Conservation (phyloP, 2,797 vertebrate species). For the Chelmon rostratus region DNA sequence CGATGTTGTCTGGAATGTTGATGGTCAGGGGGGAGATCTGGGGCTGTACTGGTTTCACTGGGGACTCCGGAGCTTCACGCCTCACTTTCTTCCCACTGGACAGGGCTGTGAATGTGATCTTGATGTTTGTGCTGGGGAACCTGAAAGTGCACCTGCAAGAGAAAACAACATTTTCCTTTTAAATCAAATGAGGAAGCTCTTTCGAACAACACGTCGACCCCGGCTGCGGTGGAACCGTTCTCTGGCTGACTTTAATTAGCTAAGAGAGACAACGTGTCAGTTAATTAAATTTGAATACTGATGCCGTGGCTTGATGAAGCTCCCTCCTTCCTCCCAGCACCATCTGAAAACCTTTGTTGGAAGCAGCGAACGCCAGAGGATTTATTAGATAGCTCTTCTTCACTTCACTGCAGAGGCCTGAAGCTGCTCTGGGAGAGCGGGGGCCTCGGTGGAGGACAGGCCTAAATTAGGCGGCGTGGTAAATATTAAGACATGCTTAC, state of each 20-base stretch:
- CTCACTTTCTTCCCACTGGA: conserved; percentile 91
- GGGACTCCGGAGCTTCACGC: conserved; percentile 93
- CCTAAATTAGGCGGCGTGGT: background rate
- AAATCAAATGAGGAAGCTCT: too few relatives aligned
- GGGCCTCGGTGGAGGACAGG: conserved; percentile 3
- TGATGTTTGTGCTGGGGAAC: conserved; percentile 99
- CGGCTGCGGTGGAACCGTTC: accelerated
- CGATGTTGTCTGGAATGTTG: conserved; percentile 98
- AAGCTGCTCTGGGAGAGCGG: background rate
- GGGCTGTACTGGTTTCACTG: conserved; percentile 93
- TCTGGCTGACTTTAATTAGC: conserved; percentile 21
- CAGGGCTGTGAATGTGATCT: conserved; percentile 97
- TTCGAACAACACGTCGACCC: background rate
- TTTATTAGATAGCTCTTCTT: background rate
- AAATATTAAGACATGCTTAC: conserved; percentile 5
- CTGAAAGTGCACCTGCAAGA: conserved; percentile 94
- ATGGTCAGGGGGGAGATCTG: conserved; percentile 98
- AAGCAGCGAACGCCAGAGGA: background rate
- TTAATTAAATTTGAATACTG: conserved; percentile 43
- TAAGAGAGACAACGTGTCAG: background rate
- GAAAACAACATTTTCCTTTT: too few relatives aligned
- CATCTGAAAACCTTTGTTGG: background rate
- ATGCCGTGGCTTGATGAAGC: conserved; percentile 11
- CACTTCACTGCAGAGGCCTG: background rate
- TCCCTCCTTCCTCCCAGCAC: background rate